A percentile compares a stretch with the other conserved stretches of the same genome.
These are phyloP conservation scores for Bufo bufo DNA, from an alignment of 2,113 vertebrate species.

Conservation along the genomic window DNA sequence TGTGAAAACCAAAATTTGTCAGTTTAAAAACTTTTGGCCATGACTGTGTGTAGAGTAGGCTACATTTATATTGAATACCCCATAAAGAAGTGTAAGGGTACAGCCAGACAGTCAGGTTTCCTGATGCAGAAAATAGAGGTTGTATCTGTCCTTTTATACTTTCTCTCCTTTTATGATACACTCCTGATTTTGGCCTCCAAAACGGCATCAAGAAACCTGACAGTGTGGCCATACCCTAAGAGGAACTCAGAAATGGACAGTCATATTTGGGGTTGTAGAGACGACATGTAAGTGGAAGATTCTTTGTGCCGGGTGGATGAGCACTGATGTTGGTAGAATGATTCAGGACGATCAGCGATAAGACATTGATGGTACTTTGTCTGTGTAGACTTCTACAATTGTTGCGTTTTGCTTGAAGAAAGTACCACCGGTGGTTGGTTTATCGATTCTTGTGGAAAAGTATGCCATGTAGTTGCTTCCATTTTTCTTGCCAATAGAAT, in stretches of 20 bases:
- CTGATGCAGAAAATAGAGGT: too few relatives aligned
- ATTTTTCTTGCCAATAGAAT: not conserved
- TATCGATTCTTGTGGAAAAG: too few relatives aligned
- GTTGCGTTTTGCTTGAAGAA: not conserved
- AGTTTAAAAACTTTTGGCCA: too few relatives aligned
- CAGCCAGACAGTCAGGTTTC: too few relatives aligned
- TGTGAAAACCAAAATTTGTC: too few relatives aligned
- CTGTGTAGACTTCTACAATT: not conserved
- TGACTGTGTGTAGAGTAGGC: too few relatives aligned
- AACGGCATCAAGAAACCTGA: too few relatives aligned
- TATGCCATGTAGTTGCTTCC: not conserved
- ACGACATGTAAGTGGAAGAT: not conserved
- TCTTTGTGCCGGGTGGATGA: not conserved
- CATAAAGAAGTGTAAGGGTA: not conserved
- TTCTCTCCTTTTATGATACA: too few relatives aligned
- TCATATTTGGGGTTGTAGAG: not conserved
- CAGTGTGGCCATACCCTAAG: too few relatives aligned
- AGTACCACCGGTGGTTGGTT: not conserved
- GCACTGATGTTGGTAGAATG: not conserved
- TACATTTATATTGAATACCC: too few relatives aligned
- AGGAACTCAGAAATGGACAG: not conserved
- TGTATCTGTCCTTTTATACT: too few relatives aligned
- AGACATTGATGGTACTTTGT: not conserved
- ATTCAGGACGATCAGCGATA: not conserved
- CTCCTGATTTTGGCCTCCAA: too few relatives aligned